Evolutionary conservation across 2,113 vertebrate species (phyloP).

Genomic region (Tinamus guttatus): DNA sequence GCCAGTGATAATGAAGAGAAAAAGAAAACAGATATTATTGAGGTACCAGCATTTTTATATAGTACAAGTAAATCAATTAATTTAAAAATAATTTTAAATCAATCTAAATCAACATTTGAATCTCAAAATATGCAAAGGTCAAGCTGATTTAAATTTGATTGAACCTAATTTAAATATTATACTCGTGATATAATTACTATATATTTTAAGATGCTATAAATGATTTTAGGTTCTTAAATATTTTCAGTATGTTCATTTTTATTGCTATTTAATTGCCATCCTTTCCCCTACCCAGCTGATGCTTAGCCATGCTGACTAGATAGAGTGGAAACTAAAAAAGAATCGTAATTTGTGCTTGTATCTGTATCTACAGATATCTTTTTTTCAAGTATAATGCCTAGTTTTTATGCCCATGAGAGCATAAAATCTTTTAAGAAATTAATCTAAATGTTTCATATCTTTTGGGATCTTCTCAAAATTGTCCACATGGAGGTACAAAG

Average conservation of each 20-base stretch:
- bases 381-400: background rate
- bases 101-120: slow-evolving; percentile 16
- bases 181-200: background rate
- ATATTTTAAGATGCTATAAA: background rate
- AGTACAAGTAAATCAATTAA: background rate
- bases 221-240: background rate
- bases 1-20: background rate
- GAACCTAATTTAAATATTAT: background rate
- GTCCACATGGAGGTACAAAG: background rate
- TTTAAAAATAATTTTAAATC: slow-evolving; percentile 32
- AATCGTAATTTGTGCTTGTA: background rate
- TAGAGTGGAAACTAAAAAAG: background rate
- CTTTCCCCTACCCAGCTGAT: slow-evolving; percentile 8
- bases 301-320: background rate
- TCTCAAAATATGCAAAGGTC: background rate
- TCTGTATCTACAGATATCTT: background rate
- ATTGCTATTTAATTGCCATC: background rate
- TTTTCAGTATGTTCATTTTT: background rate
- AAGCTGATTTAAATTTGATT: slow-evolving; percentile 44
- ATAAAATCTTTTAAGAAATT: background rate
- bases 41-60: slow-evolving; percentile 6
- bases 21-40: background rate
- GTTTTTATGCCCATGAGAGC: background rate
- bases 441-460: background rate
- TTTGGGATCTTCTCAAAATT: background rate